Conservation (phyloP, 2,113 vertebrate genomes). For the Pionites leucogaster region DNA sequence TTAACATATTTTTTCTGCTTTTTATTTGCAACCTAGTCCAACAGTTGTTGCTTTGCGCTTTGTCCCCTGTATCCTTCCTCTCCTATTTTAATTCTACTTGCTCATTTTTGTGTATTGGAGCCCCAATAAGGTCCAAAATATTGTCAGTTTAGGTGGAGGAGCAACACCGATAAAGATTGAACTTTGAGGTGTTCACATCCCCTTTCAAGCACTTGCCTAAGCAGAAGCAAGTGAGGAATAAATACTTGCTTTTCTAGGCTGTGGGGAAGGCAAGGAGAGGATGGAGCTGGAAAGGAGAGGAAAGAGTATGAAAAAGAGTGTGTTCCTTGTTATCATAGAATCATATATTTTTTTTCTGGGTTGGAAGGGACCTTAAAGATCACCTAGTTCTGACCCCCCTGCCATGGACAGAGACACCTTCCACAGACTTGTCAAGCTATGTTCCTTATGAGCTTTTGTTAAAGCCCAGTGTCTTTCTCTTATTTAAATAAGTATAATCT, state of each 20-base stretch:
- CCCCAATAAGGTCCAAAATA: not conserved
- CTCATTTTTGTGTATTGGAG: not conserved
- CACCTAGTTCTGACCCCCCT: not conserved
- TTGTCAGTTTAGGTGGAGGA: not conserved
- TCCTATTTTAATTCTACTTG: not conserved
- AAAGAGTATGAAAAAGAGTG: not conserved
- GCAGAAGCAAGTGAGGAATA: not conserved
- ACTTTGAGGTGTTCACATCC: not conserved
- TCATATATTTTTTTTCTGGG: not conserved
- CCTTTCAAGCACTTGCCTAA: not conserved
- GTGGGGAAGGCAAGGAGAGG: not conserved
- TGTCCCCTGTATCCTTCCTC: not conserved
- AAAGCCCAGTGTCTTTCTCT: constrained; percentile 23
- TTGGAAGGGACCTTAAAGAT: not conserved
- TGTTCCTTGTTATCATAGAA: constrained; percentile 2
- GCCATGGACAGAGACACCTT: not conserved
- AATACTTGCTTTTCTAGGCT: not conserved
- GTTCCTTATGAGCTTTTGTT: constrained; percentile 34
- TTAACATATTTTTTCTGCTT: constrained; percentile 48
- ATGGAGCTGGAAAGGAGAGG: not conserved
- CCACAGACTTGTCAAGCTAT: not conserved
- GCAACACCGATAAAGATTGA: not conserved
- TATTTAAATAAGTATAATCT: constrained; percentile 62
- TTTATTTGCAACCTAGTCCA: constrained; percentile 44
- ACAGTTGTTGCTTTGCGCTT: not conserved